Evolutionary conservation across 2,888 invertebrate species (phyloP), one percentile per base, ranked within the genome.

Genomic region (Acleris laterana): DNA sequence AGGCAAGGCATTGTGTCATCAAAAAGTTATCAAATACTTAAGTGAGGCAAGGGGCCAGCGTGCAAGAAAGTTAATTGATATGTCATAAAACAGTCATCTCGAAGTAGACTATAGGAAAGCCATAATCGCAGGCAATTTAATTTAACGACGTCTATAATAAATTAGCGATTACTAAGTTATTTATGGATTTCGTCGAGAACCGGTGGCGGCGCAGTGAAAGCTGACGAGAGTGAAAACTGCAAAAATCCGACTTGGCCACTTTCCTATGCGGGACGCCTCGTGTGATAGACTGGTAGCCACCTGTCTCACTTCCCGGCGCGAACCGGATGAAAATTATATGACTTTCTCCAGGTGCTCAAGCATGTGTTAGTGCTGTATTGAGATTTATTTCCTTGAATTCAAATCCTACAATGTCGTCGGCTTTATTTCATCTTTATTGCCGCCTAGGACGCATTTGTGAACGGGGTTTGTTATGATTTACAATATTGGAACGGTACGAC

Each of bases 231-330:
- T 81, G 88, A 84, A 85, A 88, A 83, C 77, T 68, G 75, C 81
- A 85, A 86, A 87, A 89, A 88, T 87, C 85, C 74, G 72, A 80
- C 81, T 75, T 71, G 77, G 74, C 84, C 75, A 83, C 90, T 90
- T 90, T 90, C 85, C 79, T 87, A 79, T 71, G 72, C 74, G 72
- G 79, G 77, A 73, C 80, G 79, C 53, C 71, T 74, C 76, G 71
- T 75, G 71, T 78, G 77, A 73, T 69, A 69, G 76, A 85, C 88
- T 77, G 81, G 90, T 87, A 85, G 42, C 25, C 63, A 64, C 59
- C 64, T 64, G 60, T 48, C 48, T 28, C 60, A 61, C 65, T 65
- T 65, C 65, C 65, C 65, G 65, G 51, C 46, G 62, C 48, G 32
- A 49, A 55, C 28, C 60, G 44, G 55, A 65, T 65, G 65, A 56